Evolutionary conservation across 2,797 vertebrate species (phyloP).

Genomic region (Taenioides sp.): DNA sequence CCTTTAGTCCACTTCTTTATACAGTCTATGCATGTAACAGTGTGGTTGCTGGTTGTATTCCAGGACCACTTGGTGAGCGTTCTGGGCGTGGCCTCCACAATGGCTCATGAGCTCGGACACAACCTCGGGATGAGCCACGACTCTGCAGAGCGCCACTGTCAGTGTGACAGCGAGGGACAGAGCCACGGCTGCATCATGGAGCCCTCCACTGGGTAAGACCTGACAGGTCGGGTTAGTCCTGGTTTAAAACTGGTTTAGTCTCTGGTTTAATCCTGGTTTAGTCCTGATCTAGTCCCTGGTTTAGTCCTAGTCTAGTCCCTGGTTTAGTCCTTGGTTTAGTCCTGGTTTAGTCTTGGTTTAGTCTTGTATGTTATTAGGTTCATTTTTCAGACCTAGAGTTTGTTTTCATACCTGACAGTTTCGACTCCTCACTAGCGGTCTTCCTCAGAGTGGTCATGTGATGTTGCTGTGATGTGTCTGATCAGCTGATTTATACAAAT

Average conservation of each 20-base stretch:
- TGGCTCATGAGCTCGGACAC: slow-evolving; percentile 92
- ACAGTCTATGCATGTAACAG: too few species aligned
- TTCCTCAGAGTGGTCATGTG: too few species aligned
- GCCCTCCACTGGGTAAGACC: slow-evolving; percentile 80
- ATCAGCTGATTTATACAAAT: too few species aligned
- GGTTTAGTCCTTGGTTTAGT: too few species aligned
- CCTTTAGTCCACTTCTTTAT: too few species aligned
- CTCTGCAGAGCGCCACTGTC: slow-evolving; percentile 73
- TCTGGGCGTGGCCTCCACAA: slow-evolving; percentile 85
- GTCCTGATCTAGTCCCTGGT: background rate
- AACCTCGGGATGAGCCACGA: slow-evolving; percentile 91
- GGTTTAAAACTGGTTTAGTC: background rate
- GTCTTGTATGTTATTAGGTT: too few species aligned
- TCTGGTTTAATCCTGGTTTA: background rate
- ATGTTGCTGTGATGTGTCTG: too few species aligned
- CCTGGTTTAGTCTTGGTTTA: too few species aligned
- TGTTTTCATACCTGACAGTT: too few species aligned
- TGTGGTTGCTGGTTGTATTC: background rate
- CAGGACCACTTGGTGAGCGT: slow-evolving; percentile 91
- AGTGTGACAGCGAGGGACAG: slow-evolving; percentile 79
- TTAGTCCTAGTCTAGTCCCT: background rate
- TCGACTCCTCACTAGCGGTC: too few species aligned
- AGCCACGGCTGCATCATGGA: slow-evolving; percentile 90
- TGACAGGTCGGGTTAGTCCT: slow-evolving; percentile 36
- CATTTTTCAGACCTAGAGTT: too few species aligned